Evolutionary conservation across 2,113 vertebrate species (phyloP).

Genomic region (Ctenodactylus gundi): DNA sequence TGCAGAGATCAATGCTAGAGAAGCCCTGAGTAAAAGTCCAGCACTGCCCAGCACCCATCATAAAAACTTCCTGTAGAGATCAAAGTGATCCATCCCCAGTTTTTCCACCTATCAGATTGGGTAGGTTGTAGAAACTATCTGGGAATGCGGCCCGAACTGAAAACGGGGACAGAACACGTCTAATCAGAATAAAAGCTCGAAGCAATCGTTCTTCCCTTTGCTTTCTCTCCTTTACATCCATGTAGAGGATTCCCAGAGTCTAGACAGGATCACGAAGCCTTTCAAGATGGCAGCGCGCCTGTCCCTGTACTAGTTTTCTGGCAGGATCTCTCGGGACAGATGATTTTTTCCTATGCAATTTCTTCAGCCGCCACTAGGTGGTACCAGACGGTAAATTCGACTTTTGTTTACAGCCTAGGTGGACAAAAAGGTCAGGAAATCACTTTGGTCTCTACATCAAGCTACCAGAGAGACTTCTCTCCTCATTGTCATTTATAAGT

Average conservation of each 20-base stretch:
- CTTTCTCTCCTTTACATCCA: neutral
- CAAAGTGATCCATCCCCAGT: neutral
- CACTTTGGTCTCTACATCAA: neutral
- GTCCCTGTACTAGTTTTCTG: neutral
- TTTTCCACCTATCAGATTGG: neutral
- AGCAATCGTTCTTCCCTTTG: neutral
- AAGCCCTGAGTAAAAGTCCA: too few relatives aligned
- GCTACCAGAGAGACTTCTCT: neutral
- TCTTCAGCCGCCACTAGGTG: constrained; percentile 75
- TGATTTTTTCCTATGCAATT: constrained; percentile 63
- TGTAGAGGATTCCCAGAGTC: neutral
- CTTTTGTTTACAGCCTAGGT: neutral
- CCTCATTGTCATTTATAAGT: neutral
- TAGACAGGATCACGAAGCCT: neutral
- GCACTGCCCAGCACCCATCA: neutral
- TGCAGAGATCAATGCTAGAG: neutral
- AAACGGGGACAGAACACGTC: neutral
- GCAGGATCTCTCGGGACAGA: neutral
- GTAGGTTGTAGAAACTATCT: neutral
- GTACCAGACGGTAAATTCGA: constrained; percentile 70
- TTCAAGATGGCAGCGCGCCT: neutral
- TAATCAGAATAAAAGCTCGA: neutral
- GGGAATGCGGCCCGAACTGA: neutral
- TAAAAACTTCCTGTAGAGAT: neutral
- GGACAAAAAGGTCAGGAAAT: too few relatives aligned